Conservation (phyloP, 2,113 vertebrate genomes). For the Plectropomus leopardus region DNA sequence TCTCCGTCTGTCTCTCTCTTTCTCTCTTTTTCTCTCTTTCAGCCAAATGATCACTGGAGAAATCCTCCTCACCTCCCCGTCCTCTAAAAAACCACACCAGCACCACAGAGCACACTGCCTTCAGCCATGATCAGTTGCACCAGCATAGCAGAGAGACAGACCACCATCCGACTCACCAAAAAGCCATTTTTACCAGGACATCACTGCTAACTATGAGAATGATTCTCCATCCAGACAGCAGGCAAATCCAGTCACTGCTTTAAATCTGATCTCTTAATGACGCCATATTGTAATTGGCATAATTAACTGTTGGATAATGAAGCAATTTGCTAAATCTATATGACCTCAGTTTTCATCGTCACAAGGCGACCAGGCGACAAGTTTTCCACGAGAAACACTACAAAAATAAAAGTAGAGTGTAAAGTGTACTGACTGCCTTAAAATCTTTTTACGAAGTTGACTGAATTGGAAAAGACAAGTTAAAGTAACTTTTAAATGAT, state of each 20-base stretch:
- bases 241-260: neutral
- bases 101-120: conserved; percentile 80
- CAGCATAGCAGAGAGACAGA: conserved; percentile 73
- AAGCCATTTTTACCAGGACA: conserved; percentile 22
- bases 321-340: neutral
- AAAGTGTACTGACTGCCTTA: too few species aligned
- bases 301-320: neutral
- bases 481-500: too few species aligned
- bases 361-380: neutral
- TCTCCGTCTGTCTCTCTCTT: conserved; percentile 15
- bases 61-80: neutral
- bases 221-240: conserved; percentile 22
- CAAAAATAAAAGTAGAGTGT: too few species aligned
- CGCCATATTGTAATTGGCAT: neutral
- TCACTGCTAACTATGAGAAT: neutral
- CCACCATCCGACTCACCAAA: conserved; percentile 32
- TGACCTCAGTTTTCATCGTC: conserved; percentile 1
- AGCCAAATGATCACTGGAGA: conserved; percentile 67
- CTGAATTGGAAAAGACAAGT: too few species aligned
- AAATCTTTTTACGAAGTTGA: too few species aligned
- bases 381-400: too few species aligned
- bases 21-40: conserved; percentile 39
- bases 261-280: neutral
- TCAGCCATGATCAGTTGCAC: conserved; percentile 74
- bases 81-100: conserved; percentile 66